Base-by-base conservation (phyloP, 2,888 invertebrate species). In the Prenolepis imparis region DNA sequence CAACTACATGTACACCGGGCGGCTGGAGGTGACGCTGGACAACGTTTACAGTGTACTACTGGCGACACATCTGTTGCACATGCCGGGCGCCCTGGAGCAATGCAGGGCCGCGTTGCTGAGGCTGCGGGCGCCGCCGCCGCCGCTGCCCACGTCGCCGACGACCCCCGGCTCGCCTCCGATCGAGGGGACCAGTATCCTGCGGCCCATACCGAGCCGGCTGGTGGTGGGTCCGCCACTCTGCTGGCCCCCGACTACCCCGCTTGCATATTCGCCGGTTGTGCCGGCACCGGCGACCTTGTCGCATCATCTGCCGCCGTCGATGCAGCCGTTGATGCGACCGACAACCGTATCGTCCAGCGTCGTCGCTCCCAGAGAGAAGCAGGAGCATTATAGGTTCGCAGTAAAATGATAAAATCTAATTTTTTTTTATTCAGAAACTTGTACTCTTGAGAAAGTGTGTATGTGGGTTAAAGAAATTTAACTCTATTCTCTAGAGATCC, bases 1-100 rank as follows among this genome's bases (percentile, higher is more conserved):
- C 52, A 96, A 96, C 32, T 97, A 97, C 95, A 97, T 97, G 97
- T 97, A 97, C 94, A 97, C 97, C 8, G 97, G 97, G 32, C 96
- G 96, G 88, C 94, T 97, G 91, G 97, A 97, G 91, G 95, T 97
- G 39, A 97, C 96, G 88, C 95, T 96, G 86, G 96, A 96, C 83
- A 97, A 97, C 94, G 97, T 97, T 87, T 97, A 97, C 95, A 96
- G 96, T 88, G 96, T 97, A 63, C 94, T 97, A 12, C 93, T 97
- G 84, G 97, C 97, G 6, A 97, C 97, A 12, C 97, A 97, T 93
- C 95, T 97, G 72, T 95, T 97, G 64, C 97, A 97, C 92, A 97
- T 97, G 97, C 97, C 97, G 1, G 95, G 96, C 18, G 97, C 97
- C 0, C 92, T 97, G 68, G 97, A 97, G 90, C 95, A 97, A 88